phyloP scores from a whole-genome alignment of 1,140 invertebrate species.

The Microplitis demolitor region DNA sequence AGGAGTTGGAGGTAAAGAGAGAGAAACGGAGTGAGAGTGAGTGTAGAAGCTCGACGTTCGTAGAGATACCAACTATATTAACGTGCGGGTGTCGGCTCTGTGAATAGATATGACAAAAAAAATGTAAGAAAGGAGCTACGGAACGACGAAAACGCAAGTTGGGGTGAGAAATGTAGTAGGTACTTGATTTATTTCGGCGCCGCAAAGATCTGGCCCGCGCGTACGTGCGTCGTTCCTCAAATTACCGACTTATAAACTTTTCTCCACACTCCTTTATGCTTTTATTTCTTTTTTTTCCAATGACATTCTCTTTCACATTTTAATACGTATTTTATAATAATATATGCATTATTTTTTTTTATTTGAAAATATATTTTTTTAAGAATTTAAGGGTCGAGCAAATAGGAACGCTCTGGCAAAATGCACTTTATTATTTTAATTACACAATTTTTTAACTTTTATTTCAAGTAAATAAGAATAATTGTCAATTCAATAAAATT shows the following conservation, averaged over 20 bases:
- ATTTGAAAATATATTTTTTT: too few relatives aligned
- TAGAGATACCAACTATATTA: too few relatives aligned
- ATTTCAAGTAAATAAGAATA: too few relatives aligned
- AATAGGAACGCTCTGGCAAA: too few relatives aligned
- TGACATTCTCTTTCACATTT: too few relatives aligned
- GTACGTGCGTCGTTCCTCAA: slow-evolving; percentile 60
- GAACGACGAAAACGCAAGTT: slow-evolving; percentile 21
- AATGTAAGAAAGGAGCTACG: slow-evolving; percentile 18
- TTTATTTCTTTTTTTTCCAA: neutral
- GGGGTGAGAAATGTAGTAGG: slow-evolving; percentile 43
- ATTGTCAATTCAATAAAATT: too few relatives aligned
- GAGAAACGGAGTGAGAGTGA: neutral
- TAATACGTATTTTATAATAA: too few relatives aligned
- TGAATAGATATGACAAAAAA: slow-evolving; percentile 11
- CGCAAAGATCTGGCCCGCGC: slow-evolving; percentile 58
- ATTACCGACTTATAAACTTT: slow-evolving; percentile 63
- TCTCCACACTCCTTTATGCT: slow-evolving; percentile 32
- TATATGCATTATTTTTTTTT: too few relatives aligned
- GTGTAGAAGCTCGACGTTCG: neutral
- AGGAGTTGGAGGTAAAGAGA: neutral
- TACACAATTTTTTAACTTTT: too few relatives aligned
- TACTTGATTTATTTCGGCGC: slow-evolving; percentile 61
- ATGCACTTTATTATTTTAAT: too few relatives aligned
- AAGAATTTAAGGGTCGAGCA: too few relatives aligned
- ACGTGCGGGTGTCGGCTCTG: slow-evolving; percentile 3